A percentile compares a stretch with the other conserved stretches of the same genome.
These are phyloP conservation scores for Parnassius apollo DNA, from an alignment of 2,888 invertebrate genomes.

Conservation along the genomic window DNA sequence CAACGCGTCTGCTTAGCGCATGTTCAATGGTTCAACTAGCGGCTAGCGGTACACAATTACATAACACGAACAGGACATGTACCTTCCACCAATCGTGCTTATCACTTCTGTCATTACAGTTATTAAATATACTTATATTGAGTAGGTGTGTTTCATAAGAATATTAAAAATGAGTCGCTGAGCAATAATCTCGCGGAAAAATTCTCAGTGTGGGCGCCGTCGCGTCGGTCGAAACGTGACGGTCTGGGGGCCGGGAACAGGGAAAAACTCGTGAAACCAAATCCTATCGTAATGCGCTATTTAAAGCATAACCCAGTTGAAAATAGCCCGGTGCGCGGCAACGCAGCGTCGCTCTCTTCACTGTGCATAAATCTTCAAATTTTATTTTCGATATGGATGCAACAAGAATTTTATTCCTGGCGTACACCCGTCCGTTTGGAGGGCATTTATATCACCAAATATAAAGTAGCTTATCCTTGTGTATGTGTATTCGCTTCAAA, in stretches of 20 bases:
- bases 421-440: neutral
- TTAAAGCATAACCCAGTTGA: slow-evolving; percentile 79
- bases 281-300: slow-evolving; percentile 81
- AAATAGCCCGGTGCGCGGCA: slow-evolving; percentile 77
- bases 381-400: slow-evolving; percentile 74
- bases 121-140: neutral
- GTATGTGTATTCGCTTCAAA: too few species aligned
- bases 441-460: neutral
- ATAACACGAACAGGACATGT: neutral
- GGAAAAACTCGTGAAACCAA: slow-evolving; percentile 80
- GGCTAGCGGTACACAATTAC: neutral
- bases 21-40: neutral
- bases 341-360: slow-evolving; percentile 74
- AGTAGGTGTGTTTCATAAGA: slow-evolving; percentile 13
- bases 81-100: too few species aligned
- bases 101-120: neutral
- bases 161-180: slow-evolving; percentile 49
- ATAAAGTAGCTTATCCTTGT: too few species aligned
- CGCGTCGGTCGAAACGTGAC: slow-evolving; percentile 58
- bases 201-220: slow-evolving; percentile 65
- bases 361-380: slow-evolving; percentile 76
- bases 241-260: slow-evolving; percentile 64
- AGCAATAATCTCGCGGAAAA: slow-evolving; percentile 58
- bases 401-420: slow-evolving; percentile 46
- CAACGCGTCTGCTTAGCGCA: slow-evolving; percentile 27